Percentiles rank a stretch among this genome's conserved stretches.
Conservation (phyloP, 2,888 invertebrate genomes). For the Piscicola geometra region DNA sequence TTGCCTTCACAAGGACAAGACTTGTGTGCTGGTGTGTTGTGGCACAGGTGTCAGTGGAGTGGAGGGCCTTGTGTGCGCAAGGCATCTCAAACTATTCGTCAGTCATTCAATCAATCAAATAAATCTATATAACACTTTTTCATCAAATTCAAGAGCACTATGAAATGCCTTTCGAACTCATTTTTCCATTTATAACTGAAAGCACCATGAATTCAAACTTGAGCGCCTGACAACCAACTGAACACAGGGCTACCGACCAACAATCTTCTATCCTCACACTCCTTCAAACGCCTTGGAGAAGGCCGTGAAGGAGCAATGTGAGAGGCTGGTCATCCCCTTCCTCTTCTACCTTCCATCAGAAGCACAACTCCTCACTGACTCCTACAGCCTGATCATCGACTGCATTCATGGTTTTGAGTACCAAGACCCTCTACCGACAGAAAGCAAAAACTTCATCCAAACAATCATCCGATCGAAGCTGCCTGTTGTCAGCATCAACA, state of each 20-base stretch:
- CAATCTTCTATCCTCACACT: conserved; percentile 78
- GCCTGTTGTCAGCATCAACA: conserved; percentile 73
- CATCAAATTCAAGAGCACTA: too few species aligned
- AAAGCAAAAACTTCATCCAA: conserved; percentile 60
- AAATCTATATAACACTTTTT: too few species aligned
- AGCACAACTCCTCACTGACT: conserved; percentile 48
- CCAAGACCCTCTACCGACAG: conserved; percentile 69
- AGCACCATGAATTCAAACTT: too few species aligned
- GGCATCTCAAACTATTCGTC: conserved; percentile 80
- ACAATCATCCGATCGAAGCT: conserved; percentile 51
- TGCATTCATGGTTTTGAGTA: conserved; percentile 91
- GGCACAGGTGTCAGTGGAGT: conserved; percentile 95
- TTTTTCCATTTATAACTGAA: too few species aligned
- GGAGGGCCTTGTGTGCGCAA: conserved; percentile 91
- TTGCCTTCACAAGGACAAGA: conserved; percentile 49
- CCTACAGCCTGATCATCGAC: conserved; percentile 77
- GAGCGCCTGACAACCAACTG: too few species aligned
- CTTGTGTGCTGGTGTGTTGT: conserved; percentile 63
- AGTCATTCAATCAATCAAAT: conserved; percentile 42
- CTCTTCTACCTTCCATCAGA: conserved; percentile 58
- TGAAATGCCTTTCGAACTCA: too few species aligned
- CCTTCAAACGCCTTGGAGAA: conserved; percentile 75
- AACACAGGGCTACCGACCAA: conserved; percentile 68
- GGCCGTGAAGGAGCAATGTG: conserved; percentile 77
- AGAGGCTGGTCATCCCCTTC: conserved; percentile 70